Base-by-base conservation (phyloP, 1,140 invertebrate genomes). In the Arion vulgaris region DNA sequence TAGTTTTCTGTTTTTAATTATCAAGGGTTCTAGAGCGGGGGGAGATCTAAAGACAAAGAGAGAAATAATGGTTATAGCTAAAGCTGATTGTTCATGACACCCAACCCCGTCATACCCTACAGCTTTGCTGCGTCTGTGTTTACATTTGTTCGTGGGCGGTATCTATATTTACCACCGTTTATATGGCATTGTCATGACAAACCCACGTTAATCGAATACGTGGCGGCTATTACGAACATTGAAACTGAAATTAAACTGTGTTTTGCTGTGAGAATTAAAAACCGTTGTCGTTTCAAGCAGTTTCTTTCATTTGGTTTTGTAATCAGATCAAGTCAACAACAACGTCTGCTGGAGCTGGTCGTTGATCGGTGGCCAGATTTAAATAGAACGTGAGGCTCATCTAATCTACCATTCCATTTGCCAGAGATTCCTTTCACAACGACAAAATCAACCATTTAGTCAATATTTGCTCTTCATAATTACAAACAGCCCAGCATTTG, bases 401-500 rank as follows among this genome's bases (percentile, higher is more conserved):
- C 17, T 66, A 66, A 66, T 66, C n/a, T 28, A 28, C n/a, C n/a
- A 32, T 66, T 66, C 5, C 32, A 66, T 15, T 4, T n/a, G n/a
- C 4, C 62, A 32, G 28, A 66, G n/a, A 66, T 66, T 66, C 28
- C 32, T 66, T 66, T 32, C 28, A 32, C 4, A 32, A 28, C n/a
- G 28, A 66, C 28, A 66, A 66, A 66, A 66, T 32, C 19, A 57
- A 57, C 53, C 53, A 23, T 57, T 11, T n/a, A 57, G 15, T 57
- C 53, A 57, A 66, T 66, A 66, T 66, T 66, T 66, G 28, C 62
- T 1, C 62, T 17, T 66, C 62, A 66, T 66, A 66, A 66, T 66
- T 28, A 66, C 62, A 66, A 28, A 66, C 62, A 13, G 62, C n/a
- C 62, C 28, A 66, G 62, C 62, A 66, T 28, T 32, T 17, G 11